phyloP scores from a whole-genome alignment of 1,140 invertebrate genomes.

The Ectropis grisescens region DNA sequence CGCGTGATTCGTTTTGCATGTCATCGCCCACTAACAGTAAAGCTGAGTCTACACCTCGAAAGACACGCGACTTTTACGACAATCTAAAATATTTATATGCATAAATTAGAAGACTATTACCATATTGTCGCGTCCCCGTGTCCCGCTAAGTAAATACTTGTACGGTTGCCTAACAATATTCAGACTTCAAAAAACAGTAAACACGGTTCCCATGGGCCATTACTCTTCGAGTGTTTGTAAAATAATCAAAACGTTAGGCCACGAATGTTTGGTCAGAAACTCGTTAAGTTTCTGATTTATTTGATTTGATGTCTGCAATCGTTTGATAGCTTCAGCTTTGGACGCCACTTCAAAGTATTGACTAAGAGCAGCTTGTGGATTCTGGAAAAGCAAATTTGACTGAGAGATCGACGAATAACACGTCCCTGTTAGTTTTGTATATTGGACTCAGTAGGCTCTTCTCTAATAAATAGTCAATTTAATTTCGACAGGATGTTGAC shows the following conservation, averaged over 20 bases:
- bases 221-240: conserved; percentile 54
- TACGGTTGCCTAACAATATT: conserved; percentile 32
- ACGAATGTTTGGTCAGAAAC: conserved; percentile 53
- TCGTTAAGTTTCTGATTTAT: conserved; percentile 56
- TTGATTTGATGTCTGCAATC: conserved; percentile 46
- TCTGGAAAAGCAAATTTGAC: too few relatives aligned
- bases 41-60: conserved; percentile 21
- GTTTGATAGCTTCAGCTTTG: conserved; percentile 33
- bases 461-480: too few relatives aligned
- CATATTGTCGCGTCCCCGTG: conserved; percentile 19
- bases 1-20: conserved; percentile 29
- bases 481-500: too few relatives aligned
- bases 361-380: not conserved
- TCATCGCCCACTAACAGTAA: conserved; percentile 33
- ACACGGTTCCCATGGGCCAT: conserved; percentile 44
- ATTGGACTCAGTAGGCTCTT: too few relatives aligned
- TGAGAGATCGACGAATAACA: too few relatives aligned
- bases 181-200: conserved; percentile 32
- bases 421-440: too few relatives aligned
- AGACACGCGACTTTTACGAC: conserved; percentile 28
- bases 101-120: conserved; percentile 48
- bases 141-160: conserved; percentile 40
- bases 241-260: conserved; percentile 44
- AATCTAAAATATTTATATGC: conserved; percentile 43
- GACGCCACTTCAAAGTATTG: conserved; percentile 33